Conservation (phyloP, 1,140 invertebrate genomes). For the Popillia japonica region DNA sequence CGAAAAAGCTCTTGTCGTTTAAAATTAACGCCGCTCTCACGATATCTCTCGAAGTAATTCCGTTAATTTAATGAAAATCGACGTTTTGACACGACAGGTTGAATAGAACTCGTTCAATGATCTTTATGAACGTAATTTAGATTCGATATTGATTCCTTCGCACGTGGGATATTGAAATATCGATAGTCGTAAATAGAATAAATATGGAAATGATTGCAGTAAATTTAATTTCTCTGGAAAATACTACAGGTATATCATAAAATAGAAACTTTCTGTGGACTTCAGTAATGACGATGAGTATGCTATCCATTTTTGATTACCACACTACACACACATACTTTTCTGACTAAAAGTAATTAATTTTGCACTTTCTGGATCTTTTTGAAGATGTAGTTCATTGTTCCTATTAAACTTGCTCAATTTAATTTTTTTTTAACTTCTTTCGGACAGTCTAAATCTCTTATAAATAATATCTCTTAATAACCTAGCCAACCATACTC, state of each 20-base stretch:
- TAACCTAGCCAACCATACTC: no score
- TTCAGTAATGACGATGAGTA: no score
- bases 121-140: conserved; percentile 11
- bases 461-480: no score
- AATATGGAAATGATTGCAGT: background rate
- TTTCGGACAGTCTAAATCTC: no score
- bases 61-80: conserved; percentile 10
- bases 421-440: no score
- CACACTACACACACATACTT: no score
- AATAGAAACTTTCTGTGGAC: background rate
- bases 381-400: no score
- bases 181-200: background rate
- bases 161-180: conserved; percentile 5
- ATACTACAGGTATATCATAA: background rate
- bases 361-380: no score
- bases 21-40: background rate
- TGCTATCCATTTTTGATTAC: no score
- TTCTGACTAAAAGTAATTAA: no score
- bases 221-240: conserved; percentile 8
- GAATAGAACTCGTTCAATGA: background rate
- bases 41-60: conserved; percentile 3
- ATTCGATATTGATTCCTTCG: background rate
- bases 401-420: no score
- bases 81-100: background rate
- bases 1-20: background rate